Evolutionary conservation across 2,888 invertebrate species (phyloP).

Genomic region (Xanthia togata): DNA sequence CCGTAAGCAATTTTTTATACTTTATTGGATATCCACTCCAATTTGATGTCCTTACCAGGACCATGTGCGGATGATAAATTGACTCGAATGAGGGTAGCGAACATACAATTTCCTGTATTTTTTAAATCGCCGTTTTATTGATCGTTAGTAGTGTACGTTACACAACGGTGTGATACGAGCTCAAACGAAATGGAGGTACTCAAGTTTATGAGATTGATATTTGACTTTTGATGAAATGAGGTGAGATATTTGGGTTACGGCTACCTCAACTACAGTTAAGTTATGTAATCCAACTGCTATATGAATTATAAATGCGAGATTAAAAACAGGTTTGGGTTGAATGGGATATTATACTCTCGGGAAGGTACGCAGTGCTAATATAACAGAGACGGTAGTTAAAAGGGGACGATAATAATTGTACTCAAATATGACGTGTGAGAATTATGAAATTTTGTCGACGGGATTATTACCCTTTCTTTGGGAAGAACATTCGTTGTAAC

Average conservation of each 20-base stretch:
- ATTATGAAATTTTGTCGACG: constrained; percentile 41
- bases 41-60: constrained; percentile 52
- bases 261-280: constrained; percentile 41
- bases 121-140: constrained; percentile 15
- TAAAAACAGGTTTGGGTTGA: constrained; percentile 56
- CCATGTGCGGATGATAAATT: constrained; percentile 48
- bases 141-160: constrained; percentile 14
- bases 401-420: constrained; percentile 49
- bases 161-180: constrained; percentile 47
- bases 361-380: constrained; percentile 50
- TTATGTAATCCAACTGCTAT: constrained; percentile 50
- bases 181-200: constrained; percentile 33
- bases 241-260: constrained; percentile 50
- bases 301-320: constrained; percentile 60
- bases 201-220: constrained; percentile 59
- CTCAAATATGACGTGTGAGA: constrained; percentile 38
- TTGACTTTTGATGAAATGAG: constrained; percentile 57
- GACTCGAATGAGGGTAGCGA: constrained; percentile 24
- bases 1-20: constrained; percentile 45
- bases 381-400: constrained; percentile 58
- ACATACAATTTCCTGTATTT: constrained; percentile 16
- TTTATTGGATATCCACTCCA: constrained; percentile 58
- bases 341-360: constrained; percentile 47
- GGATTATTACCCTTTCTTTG: constrained; percentile 31
- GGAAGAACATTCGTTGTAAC: constrained; percentile 2